These are phyloP conservation scores for Pygoscelis adeliae DNA, from an alignment of 2,113 vertebrate species.

Conservation along the genomic window DNA sequence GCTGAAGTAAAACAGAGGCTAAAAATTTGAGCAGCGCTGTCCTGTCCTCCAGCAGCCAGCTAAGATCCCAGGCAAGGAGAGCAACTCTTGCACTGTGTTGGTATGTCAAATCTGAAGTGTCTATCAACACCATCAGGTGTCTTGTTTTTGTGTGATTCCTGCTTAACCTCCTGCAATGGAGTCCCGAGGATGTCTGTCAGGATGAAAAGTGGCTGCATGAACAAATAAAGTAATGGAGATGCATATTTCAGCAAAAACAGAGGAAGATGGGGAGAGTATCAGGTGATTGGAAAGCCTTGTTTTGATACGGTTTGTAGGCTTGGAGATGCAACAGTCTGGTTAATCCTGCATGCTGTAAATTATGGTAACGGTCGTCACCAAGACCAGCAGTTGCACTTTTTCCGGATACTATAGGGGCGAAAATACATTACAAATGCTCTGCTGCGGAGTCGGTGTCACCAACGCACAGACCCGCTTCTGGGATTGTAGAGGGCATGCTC, in stretches of 20 bases:
- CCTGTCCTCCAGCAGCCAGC: not conserved
- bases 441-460: not conserved
- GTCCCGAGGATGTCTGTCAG: accelerated
- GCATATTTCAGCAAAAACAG: not conserved
- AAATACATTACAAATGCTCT: not conserved
- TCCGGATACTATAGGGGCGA: not conserved
- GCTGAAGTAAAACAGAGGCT: not conserved
- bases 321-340: not conserved
- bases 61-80: not conserved
- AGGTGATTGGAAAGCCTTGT: not conserved
- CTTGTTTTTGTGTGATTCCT: not conserved
- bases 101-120: not conserved
- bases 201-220: not conserved
- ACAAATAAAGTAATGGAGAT: not conserved
- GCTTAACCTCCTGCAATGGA: not conserved
- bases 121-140: accelerated
- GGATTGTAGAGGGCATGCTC: accelerated
- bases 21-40: accelerated
- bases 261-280: not conserved
- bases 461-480: not conserved
- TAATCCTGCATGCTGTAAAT: not conserved
- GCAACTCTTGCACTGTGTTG: not conserved
- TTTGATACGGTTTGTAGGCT: not conserved
- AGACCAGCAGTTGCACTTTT: not conserved
- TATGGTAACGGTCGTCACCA: not conserved